These are phyloP conservation scores for Phymorhynchus buccinoides DNA, from an alignment of 1,140 invertebrate species.

Conservation along the genomic window DNA sequence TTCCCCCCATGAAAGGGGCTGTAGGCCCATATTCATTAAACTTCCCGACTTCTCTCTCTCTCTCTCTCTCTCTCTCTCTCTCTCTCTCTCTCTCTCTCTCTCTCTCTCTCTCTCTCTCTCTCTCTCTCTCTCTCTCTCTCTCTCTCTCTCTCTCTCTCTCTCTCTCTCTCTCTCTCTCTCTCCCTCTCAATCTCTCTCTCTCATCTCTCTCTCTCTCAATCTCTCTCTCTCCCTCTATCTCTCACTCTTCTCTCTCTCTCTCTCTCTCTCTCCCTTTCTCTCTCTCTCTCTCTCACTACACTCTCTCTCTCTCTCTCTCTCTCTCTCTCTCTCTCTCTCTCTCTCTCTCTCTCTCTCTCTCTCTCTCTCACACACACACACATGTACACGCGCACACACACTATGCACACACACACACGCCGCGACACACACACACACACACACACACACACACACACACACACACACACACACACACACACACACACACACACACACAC, in stretches of 20 bases:
- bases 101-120: constrained; percentile 8
- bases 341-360: background rate
- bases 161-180: background rate
- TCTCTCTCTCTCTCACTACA: background rate
- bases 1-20: no score
- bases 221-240: no score
- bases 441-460: background rate
- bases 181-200: background rate
- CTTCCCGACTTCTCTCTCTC: background rate
- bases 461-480: background rate
- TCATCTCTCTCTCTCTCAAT: background rate
- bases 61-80: background rate
- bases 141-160: constrained; percentile 8
- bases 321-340: background rate
- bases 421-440: background rate
- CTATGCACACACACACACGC: no score
- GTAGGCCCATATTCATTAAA: no score
- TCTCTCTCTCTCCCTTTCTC: background rate
- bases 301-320: background rate
- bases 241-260: background rate
- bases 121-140: background rate
- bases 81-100: no score
- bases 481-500: background rate
- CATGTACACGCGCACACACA: no score
- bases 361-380: no score